Percentiles rank a stretch among this genome's conserved stretches.
phyloP scores from a whole-genome alignment of 1,140 invertebrate genomes.

The Aradophagus sp. region DNA sequence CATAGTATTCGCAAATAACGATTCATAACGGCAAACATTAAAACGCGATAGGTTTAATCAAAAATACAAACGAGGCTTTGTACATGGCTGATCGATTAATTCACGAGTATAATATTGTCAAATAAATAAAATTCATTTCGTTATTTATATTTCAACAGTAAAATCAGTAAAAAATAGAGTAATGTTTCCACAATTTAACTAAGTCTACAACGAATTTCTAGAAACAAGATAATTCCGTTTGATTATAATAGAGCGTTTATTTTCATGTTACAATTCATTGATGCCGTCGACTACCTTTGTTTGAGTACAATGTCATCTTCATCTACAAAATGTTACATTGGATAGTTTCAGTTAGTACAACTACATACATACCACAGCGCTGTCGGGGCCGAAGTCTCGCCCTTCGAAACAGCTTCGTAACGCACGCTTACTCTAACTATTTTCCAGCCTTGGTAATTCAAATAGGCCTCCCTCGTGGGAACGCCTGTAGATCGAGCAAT shows the following conservation, averaged over 20 bases:
- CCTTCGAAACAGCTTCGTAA: conserved; percentile 56
- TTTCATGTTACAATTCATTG: conserved; percentile 58
- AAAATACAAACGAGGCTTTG: no score
- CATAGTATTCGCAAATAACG: no score
- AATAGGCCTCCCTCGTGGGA: conserved; percentile 1
- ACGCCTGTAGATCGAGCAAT: no score
- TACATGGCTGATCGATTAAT: no score
- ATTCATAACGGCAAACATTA: no score
- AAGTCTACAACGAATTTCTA: no score
- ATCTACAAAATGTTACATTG: conserved; percentile 61
- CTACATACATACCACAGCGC: conserved; percentile 60
- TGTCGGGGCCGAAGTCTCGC: conserved; percentile 31
- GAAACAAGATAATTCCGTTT: conserved; percentile 22
- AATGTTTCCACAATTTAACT: no score
- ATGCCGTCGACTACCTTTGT: conserved; percentile 60
- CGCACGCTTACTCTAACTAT: conserved; percentile 65
- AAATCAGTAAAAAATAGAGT: no score
- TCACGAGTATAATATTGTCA: no score
- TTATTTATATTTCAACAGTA: no score
- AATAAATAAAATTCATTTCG: no score
- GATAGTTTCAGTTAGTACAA: conserved; percentile 62
- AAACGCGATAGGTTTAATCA: no score
- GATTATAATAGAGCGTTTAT: conserved; percentile 62
- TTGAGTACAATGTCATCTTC: conserved; percentile 59
- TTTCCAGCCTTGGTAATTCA: conserved; percentile 62